These are phyloP conservation scores for Gambusia holbrooki DNA, from an alignment of 2,113 vertebrate genomes.

Conservation along the genomic window DNA sequence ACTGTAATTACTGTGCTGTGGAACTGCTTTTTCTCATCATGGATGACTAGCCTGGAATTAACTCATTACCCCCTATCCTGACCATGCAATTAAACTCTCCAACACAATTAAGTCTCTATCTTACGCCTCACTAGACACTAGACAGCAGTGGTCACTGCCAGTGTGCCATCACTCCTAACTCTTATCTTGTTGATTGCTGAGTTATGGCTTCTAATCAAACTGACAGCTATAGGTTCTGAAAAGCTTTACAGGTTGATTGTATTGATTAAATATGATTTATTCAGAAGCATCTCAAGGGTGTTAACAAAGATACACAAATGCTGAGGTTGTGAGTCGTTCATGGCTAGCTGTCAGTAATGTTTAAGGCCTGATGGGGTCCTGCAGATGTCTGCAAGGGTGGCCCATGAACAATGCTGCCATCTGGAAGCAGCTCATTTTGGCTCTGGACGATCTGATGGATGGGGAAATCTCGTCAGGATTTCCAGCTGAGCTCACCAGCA, in stretches of 20 bases:
- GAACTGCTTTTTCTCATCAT: conserved; percentile 66
- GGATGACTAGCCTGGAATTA: conserved; percentile 70
- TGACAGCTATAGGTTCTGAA: conserved; percentile 52
- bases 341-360: conserved; percentile 40
- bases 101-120: conserved; percentile 66
- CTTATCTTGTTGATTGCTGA: conserved; percentile 51
- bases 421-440: conserved; percentile 62
- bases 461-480: conserved; percentile 60
- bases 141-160: conserved; percentile 55
- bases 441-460: conserved; percentile 76
- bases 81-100: conserved; percentile 72
- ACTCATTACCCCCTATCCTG: conserved; percentile 72
- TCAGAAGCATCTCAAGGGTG: not conserved
- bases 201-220: conserved; percentile 42
- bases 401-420: conserved; percentile 68
- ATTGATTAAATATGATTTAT: conserved; percentile 53
- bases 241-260: conserved; percentile 27
- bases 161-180: conserved; percentile 35
- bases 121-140: conserved; percentile 58
- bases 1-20: conserved; percentile 64
- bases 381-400: conserved; percentile 64
- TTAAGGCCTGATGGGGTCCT: conserved; percentile 23
- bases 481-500: conserved; percentile 72
- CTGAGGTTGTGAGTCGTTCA: not conserved
- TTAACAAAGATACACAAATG: conserved; percentile 51